Percentiles rank a stretch among this genome's conserved stretches.
Conservation (phyloP, 2,888 invertebrate genomes). For the Ophioninae sp. region DNA sequence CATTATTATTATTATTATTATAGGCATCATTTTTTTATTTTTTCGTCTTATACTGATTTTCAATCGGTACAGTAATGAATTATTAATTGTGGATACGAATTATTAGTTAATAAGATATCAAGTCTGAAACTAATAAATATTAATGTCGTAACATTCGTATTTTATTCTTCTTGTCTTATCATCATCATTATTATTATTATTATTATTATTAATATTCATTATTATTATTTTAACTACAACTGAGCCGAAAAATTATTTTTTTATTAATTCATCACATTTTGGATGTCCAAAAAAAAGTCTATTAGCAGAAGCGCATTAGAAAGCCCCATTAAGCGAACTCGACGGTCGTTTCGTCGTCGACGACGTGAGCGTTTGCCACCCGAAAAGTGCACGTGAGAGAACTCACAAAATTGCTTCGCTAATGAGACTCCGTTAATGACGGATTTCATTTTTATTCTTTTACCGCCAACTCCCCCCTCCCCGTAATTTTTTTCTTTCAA, state of each 20-base stretch:
- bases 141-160: no score
- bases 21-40: no score
- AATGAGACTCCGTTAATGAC: constrained; percentile 11
- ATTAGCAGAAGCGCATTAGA: background rate
- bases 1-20: no score
- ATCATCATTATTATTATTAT: background rate
- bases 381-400: background rate
- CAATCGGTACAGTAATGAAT: no score
- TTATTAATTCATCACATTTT: no score
- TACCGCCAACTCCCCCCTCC: background rate
- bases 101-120: no score
- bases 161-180: background rate
- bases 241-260: no score
- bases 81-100: no score
- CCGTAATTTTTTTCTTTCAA: background rate
- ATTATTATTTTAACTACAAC: no score
- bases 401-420: constrained; percentile 13
- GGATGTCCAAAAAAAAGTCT: background rate
- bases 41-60: no score
- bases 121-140: no score
- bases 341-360: background rate
- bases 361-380: background rate
- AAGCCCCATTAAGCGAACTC: constrained; percentile 19
- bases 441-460: constrained; percentile 11
- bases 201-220: background rate